Evolutionary conservation across 1,140 invertebrate species (phyloP), one percentile per base, ranked within the genome.

Genomic region (Odontomachus brunneus): DNA sequence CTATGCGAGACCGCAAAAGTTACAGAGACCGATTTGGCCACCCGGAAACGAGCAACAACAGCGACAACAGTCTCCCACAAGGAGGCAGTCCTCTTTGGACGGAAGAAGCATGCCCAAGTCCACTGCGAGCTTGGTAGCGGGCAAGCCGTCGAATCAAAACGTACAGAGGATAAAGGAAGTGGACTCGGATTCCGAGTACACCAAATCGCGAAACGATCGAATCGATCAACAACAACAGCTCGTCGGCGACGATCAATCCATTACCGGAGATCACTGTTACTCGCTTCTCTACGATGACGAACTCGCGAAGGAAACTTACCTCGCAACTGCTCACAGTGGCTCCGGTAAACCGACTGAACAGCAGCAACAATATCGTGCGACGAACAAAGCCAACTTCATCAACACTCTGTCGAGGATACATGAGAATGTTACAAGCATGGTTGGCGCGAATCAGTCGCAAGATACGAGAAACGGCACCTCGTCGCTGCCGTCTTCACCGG

Each of bases 1-100:
- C 89, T 97, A 97, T 88, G 96, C 96, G 7, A 94, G 96, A 86
- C 97, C 97, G 1, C 96, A 97, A 88, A 97, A 97, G 89, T 91
- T 97, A 57, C 96, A 96, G 71, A 95, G 95, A 80, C 95, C 96
- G 24, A 95, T 96, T 1, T 97, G 97, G 97, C 97, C 97, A 0
- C 97, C 97, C 0, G 94, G 91, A 17, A 80, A 83, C 38, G 87
- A 81, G 67, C 87, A 82, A 51, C 82, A 85, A 0, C 74, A 78
- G 14, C 73, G 84, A 22, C 84, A 84, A 55, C 84, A 89, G 12
- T 84, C 76, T 0, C 72, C 82, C 3, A 74, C 49, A 7, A 76
- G 60, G 19, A 81, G 71, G 22, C 2, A 3, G 7, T 17, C 15
- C 17, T 24, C 17, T 48, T 53, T 57, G 5, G 69, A 83, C 7